Percentiles rank a stretch among this genome's conserved stretches.
phyloP scores from a whole-genome alignment of 2,888 invertebrate species.

The Cenopis cana region DNA sequence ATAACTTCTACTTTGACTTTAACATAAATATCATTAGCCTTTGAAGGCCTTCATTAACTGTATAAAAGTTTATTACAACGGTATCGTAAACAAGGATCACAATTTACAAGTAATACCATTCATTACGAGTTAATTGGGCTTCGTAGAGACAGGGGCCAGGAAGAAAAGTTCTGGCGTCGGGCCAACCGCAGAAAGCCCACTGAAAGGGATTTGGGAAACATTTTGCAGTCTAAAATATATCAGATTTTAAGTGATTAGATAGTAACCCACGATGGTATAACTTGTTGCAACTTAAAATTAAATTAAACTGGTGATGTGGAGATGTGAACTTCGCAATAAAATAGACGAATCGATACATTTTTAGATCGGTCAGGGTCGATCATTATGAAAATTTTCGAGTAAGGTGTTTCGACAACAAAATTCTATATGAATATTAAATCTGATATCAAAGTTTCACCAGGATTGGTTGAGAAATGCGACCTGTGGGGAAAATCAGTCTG shows the following conservation, averaged over 20 bases:
- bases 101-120: conserved; percentile 33
- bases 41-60: background rate
- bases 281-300: too few relatives aligned
- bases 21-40: conserved; percentile 5
- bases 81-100: conserved; percentile 30
- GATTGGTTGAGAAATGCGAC: too few relatives aligned
- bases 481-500: too few relatives aligned
- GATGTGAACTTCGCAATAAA: too few relatives aligned
- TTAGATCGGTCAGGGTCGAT: too few relatives aligned
- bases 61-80: conserved; percentile 17
- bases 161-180: conserved; percentile 22
- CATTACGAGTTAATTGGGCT: conserved; percentile 30
- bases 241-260: background rate
- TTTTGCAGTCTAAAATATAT: background rate
- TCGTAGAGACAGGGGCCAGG: background rate
- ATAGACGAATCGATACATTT: too few relatives aligned
- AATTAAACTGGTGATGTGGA: too few relatives aligned
- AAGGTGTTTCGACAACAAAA: too few relatives aligned
- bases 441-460: too few relatives aligned
- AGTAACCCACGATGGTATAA: background rate
- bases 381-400: too few relatives aligned
- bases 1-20: background rate
- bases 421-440: too few relatives aligned
- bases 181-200: conserved; percentile 23
- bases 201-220: background rate